Evolutionary conservation across 2,888 invertebrate species (phyloP).

Genomic region (Brachypterus glaber): DNA sequence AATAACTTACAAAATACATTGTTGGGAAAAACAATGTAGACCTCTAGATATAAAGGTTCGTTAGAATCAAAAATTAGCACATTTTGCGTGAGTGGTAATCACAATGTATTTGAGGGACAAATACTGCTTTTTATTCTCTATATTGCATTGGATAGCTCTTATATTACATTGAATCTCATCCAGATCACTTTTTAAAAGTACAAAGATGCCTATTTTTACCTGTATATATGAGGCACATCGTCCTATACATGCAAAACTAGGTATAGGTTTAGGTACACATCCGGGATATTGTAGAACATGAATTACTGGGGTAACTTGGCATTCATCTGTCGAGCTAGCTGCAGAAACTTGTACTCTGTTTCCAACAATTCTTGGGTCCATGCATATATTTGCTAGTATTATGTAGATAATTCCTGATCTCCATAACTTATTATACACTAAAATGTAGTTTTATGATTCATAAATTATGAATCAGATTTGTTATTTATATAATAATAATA

Average conservation of each 20-base stretch:
- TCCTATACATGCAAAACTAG: constrained; percentile 87
- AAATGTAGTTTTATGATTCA: no score
- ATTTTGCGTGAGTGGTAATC: no score
- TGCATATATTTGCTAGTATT: constrained; percentile 34
- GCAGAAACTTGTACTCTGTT: constrained; percentile 29
- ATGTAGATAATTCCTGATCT: constrained; percentile 25
- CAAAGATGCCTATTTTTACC: constrained; percentile 43
- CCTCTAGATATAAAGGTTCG: no score
- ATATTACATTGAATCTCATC: background rate
- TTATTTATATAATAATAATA: no score
- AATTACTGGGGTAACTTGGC: constrained; percentile 84
- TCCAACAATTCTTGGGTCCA: constrained; percentile 31
- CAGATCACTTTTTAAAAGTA: constrained; percentile 3
- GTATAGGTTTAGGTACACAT: constrained; percentile 86
- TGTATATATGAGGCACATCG: constrained; percentile 87
- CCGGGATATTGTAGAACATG: constrained; percentile 86
- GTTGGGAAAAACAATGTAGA: no score
- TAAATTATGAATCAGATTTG: no score
- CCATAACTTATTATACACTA: constrained; percentile 26
- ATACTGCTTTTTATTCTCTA: no score
- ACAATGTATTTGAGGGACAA: no score
- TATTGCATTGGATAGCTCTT: no score
- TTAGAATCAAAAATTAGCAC: no score
- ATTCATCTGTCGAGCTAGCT: constrained; percentile 57
- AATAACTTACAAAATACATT: no score